These are phyloP conservation scores for Gallinago undulata DNA, from an alignment of 2,113 vertebrate species.

Conservation along the genomic window DNA sequence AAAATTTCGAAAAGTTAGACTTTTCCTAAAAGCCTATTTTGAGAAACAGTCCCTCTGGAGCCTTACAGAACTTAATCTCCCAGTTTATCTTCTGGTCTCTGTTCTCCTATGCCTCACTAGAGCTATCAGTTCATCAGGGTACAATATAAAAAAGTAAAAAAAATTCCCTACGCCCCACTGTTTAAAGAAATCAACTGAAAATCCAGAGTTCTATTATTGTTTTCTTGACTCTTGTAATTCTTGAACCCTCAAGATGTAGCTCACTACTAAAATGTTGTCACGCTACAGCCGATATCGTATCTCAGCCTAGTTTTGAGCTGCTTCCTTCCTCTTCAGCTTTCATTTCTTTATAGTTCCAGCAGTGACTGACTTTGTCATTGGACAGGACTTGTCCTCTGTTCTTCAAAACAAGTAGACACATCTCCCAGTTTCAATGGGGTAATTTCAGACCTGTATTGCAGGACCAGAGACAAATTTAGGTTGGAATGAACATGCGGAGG, in stretches of 20 bases:
- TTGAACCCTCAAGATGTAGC: not conserved
- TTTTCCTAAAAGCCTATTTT: not conserved
- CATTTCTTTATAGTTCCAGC: not conserved
- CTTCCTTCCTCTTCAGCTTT: not conserved
- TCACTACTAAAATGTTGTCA: not conserved
- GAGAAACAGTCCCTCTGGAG: not conserved
- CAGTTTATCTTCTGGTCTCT: not conserved
- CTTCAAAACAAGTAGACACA: fast-evolving
- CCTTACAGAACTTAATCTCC: not conserved
- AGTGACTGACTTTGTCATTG: not conserved
- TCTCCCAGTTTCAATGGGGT: not conserved
- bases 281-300: fast-evolving
- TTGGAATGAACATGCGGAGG: not conserved
- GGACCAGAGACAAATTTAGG: not conserved
- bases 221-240: not conserved
- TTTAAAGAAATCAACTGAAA: not conserved
- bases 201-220: not conserved
- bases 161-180: not conserved
- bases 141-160: not conserved
- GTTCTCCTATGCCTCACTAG: not conserved
- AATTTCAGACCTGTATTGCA: not conserved
- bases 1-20: not conserved
- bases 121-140: not conserved
- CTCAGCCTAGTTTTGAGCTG: not conserved
- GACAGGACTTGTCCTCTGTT: not conserved